Evolutionary conservation across 2,888 invertebrate species (phyloP).

Genomic region (Balanococcus diminutus): DNA sequence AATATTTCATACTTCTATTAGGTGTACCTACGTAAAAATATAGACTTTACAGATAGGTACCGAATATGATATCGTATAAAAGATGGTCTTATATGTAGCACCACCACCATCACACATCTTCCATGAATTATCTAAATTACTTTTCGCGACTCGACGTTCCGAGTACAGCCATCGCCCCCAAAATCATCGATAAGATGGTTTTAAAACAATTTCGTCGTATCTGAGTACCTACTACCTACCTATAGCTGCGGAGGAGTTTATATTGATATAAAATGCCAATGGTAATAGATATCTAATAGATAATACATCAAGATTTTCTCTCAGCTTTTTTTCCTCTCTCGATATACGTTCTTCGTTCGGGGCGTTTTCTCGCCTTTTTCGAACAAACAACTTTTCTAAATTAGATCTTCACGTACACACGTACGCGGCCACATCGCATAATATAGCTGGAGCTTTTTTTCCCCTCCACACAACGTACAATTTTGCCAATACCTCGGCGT

Average conservation of each 20-base stretch:
- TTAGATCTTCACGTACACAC: background rate
- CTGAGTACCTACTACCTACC: no score
- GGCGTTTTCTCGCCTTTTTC: background rate
- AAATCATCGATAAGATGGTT: background rate
- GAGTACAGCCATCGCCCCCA: background rate
- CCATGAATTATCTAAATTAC: conserved; percentile 27
- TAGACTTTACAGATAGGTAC: background rate
- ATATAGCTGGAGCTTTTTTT: background rate
- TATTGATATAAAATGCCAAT: conserved; percentile 10
- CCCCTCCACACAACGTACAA: no score
- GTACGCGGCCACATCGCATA: background rate
- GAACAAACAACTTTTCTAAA: conserved; percentile 21
- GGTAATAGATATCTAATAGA: conserved; percentile 37
- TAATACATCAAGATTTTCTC: conserved; percentile 20
- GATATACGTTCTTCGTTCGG: background rate
- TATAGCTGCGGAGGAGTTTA: background rate
- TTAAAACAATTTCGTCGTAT: background rate
- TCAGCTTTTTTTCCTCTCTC: background rate
- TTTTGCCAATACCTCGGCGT: conserved; percentile 6
- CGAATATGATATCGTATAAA: background rate
- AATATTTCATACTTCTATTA: background rate
- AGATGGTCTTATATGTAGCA: background rate
- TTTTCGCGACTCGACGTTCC: background rate
- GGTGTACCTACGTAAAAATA: no score
- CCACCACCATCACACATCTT: background rate